These are phyloP conservation scores for Lissonota sp. DNA, from an alignment of 2,888 invertebrate genomes.

Conservation along the genomic window DNA sequence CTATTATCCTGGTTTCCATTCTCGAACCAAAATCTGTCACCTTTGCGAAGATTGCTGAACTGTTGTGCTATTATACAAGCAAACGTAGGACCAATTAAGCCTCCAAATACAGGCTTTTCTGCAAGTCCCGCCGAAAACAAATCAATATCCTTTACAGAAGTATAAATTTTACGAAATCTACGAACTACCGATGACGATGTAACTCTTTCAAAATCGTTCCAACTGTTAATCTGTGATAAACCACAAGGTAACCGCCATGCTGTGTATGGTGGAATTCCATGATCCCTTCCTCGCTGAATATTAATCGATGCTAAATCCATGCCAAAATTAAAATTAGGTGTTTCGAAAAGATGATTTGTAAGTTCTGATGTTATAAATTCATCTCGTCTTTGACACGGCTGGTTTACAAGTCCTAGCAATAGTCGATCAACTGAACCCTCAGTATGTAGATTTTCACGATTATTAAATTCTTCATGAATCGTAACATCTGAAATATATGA, in stretches of 20 bases:
- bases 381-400: constrained; percentile 91
- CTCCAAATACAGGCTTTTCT: constrained; percentile 91
- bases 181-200: constrained; percentile 88
- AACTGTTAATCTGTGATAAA: constrained; percentile 87
- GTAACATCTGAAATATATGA: constrained; percentile 87
- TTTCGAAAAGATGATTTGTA: constrained; percentile 93
- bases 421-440: constrained; percentile 92
- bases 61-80: constrained; percentile 95
- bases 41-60: constrained; percentile 91
- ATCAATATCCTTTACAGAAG: constrained; percentile 92
- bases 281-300: constrained; percentile 94
- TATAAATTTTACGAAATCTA: constrained; percentile 86
- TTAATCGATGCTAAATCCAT: constrained; percentile 95
- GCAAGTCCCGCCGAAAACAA: constrained; percentile 93
- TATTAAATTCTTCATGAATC: constrained; percentile 91
- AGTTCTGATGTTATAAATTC: constrained; percentile 92
- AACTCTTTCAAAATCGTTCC: constrained; percentile 89
- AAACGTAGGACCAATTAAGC: constrained; percentile 94
- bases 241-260: constrained; percentile 93
- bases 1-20: constrained; percentile 90
- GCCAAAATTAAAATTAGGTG: constrained; percentile 89
- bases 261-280: constrained; percentile 93
- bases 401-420: constrained; percentile 90
- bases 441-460: constrained; percentile 88
- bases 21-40: constrained; percentile 92